Evolutionary conservation across 2,113 vertebrate species (phyloP).

Genomic region (Agelaius phoeniceus): DNA sequence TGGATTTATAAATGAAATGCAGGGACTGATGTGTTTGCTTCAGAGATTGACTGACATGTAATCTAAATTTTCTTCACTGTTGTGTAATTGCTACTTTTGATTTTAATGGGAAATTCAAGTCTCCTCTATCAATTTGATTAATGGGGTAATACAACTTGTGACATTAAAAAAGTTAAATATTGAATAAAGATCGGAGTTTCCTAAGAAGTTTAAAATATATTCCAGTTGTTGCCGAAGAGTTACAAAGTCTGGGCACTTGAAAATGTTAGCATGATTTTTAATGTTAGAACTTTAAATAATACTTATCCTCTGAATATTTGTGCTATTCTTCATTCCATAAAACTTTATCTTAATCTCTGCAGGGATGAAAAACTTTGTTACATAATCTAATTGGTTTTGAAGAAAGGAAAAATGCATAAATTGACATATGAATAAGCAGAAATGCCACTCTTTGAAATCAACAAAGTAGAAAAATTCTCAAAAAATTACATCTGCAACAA

Average conservation of each 20-base stretch:
- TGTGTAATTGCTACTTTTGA: background rate
- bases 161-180: background rate
- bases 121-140: conserved; percentile 14
- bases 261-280: background rate
- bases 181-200: conserved; percentile 5
- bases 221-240: background rate
- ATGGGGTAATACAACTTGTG: background rate
- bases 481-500: background rate
- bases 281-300: background rate
- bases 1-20: background rate
- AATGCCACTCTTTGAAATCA: background rate
- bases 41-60: background rate
- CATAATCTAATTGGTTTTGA: background rate
- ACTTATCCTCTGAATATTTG: background rate
- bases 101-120: conserved; percentile 23
- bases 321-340: background rate
- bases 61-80: conserved; percentile 11
- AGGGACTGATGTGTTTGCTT: background rate
- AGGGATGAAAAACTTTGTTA: background rate
- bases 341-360: background rate
- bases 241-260: background rate
- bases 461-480: background rate
- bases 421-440: background rate
- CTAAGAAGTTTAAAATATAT: background rate
- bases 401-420: background rate